phyloP scores from a whole-genome alignment of 2,113 vertebrate species.

The Empidonax alnorum region DNA sequence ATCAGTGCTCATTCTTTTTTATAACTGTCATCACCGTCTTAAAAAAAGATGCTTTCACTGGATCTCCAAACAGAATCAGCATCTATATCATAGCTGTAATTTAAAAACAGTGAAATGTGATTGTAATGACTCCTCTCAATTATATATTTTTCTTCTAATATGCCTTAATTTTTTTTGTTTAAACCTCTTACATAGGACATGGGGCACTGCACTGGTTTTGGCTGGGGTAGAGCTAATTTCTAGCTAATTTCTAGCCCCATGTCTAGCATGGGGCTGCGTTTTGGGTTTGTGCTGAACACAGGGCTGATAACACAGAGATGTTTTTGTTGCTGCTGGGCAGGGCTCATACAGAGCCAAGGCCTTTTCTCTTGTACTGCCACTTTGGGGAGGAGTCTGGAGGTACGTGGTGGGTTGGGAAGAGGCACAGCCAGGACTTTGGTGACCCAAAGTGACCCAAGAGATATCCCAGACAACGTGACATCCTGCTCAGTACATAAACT shows the following conservation, averaged over 20 bases:
- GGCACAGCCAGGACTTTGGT: too few relatives aligned
- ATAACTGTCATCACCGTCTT: not conserved
- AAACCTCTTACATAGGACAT: not conserved
- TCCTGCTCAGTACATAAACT: too few relatives aligned
- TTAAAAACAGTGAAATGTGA: not conserved
- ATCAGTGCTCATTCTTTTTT: not conserved
- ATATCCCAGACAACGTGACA: not conserved
- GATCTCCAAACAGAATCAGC: not conserved
- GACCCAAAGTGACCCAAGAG: not conserved
- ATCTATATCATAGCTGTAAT: not conserved
- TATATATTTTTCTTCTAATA: not conserved
- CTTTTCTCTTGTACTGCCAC: not conserved
- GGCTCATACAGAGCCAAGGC: not conserved
- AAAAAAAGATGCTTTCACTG: not conserved
- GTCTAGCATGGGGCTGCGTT: not conserved
- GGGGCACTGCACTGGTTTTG: not conserved
- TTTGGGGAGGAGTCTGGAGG: too few relatives aligned
- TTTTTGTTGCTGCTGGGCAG: not conserved
- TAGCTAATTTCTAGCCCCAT: too few relatives aligned
- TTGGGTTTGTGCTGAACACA: not conserved
- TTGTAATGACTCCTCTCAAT: not conserved
- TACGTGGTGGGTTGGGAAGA: not conserved
- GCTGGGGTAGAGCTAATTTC: not conserved
- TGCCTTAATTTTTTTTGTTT: not conserved
- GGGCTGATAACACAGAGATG: not conserved